phyloP scores from a whole-genome alignment of 2,113 vertebrate species.

The Neogobius melanostomus region DNA sequence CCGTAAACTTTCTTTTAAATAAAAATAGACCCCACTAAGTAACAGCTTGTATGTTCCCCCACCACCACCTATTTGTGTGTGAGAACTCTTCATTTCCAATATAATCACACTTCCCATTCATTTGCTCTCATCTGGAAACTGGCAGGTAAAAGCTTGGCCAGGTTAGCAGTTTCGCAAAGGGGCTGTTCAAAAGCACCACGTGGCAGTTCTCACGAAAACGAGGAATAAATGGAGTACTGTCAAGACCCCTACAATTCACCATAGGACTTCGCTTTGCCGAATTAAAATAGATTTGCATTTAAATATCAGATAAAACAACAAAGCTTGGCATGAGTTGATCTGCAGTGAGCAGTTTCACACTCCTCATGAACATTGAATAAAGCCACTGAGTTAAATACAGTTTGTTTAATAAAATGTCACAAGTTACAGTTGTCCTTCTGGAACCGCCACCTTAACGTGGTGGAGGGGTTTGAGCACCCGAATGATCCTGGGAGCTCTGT shows the following conservation, averaged over 20 bases:
- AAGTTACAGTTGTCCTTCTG: too few relatives aligned
- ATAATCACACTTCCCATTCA: background rate
- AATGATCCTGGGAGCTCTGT: too few relatives aligned
- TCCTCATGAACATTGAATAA: too few relatives aligned
- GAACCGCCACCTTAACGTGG: too few relatives aligned
- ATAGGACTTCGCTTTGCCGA: too few relatives aligned
- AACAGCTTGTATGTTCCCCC: background rate
- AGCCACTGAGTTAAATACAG: background rate
- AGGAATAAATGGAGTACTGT: background rate
- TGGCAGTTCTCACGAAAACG: background rate
- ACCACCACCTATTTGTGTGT: background rate
- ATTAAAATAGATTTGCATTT: too few relatives aligned
- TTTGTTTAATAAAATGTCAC: background rate
- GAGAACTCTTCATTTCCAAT: background rate
- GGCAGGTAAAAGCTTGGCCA: background rate
- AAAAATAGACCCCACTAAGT: background rate
- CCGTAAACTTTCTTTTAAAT: slow-evolving; percentile 6
- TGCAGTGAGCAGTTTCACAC: too few relatives aligned
- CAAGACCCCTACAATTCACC: too few relatives aligned
- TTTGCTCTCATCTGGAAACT: background rate
- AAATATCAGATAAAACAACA: too few relatives aligned
- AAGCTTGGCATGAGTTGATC: too few relatives aligned
- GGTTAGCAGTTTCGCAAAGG: background rate
- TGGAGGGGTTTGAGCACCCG: too few relatives aligned
- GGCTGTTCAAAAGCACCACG: background rate